Evolutionary conservation across 1,140 invertebrate genomes (phyloP).

Genomic region (Pachypeltis micranthus): DNA sequence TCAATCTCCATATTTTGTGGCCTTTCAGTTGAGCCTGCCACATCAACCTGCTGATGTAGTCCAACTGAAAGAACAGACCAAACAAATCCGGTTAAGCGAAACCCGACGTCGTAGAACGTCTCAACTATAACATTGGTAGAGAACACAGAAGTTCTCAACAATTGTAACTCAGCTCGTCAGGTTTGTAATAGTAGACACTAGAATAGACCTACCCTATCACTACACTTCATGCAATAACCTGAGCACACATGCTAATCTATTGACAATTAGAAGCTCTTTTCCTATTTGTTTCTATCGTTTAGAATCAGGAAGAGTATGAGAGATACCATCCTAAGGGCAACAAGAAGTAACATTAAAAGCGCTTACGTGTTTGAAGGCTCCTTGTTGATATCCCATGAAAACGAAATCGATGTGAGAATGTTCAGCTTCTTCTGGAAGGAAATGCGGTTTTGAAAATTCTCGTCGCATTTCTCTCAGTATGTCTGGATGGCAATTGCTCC

Average conservation of each 20-base stretch:
- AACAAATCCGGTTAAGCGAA: no score
- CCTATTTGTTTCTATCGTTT: no score
- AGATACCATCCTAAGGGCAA: background rate
- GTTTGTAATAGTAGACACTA: no score
- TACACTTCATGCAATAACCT: no score
- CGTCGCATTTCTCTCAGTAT: slow-evolving; percentile 60
- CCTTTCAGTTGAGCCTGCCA: slow-evolving; percentile 89
- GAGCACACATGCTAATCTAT: no score
- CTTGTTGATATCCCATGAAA: slow-evolving; percentile 84
- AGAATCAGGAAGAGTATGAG: background rate
- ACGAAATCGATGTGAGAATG: slow-evolving; percentile 82
- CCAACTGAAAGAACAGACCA: slow-evolving; percentile 50
- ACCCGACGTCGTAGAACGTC: no score
- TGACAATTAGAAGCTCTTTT: no score
- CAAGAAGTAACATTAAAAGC: slow-evolving; percentile 11
- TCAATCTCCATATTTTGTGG: slow-evolving; percentile 71
- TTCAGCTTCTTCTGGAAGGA: slow-evolving; percentile 79
- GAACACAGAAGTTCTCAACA: no score
- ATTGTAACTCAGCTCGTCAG: no score
- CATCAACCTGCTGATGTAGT: slow-evolving; percentile 80
- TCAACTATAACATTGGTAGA: no score
- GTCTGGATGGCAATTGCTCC: slow-evolving; percentile 76
- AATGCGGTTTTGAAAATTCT: slow-evolving; percentile 72
- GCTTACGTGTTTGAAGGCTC: slow-evolving; percentile 85
- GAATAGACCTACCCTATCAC: no score